Evolutionary conservation across 2,888 invertebrate species (phyloP).

Genomic region (Hetaerina titia): DNA sequence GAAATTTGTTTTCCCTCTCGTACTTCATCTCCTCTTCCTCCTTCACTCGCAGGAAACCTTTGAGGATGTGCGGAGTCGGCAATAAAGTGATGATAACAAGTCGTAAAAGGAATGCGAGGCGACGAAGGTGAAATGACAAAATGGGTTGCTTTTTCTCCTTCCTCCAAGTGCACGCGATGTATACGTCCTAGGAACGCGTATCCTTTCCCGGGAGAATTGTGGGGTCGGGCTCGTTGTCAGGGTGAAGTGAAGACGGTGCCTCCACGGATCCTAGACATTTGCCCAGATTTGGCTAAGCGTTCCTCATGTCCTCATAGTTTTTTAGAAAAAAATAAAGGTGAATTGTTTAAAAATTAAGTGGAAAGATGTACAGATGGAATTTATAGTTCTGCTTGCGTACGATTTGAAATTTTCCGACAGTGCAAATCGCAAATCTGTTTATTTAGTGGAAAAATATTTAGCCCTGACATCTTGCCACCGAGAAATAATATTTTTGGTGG

Average conservation of each 20-base stretch:
- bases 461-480: too few relatives aligned
- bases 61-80: conserved; percentile 35
- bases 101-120: neutral
- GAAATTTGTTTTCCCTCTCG: neutral
- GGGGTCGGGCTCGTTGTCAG: neutral
- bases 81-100: conserved; percentile 21
- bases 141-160: neutral
- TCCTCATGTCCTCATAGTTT: too few relatives aligned
- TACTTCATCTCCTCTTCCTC: neutral
- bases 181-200: neutral
- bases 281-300: too few relatives aligned
- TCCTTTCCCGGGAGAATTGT: neutral
- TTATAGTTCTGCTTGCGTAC: too few relatives aligned
- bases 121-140: neutral
- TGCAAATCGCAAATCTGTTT: too few relatives aligned
- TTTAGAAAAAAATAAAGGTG: too few relatives aligned
- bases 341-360: too few relatives aligned
- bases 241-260: neutral
- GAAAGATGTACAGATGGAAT: too few relatives aligned
- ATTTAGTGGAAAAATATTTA: too few relatives aligned
- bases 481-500: too few relatives aligned
- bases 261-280: too few relatives aligned
- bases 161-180: neutral
- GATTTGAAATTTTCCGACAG: too few relatives aligned
- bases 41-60: neutral